Base-by-base conservation (phyloP, 2,888 invertebrate species). In the Apamea anceps region DNA sequence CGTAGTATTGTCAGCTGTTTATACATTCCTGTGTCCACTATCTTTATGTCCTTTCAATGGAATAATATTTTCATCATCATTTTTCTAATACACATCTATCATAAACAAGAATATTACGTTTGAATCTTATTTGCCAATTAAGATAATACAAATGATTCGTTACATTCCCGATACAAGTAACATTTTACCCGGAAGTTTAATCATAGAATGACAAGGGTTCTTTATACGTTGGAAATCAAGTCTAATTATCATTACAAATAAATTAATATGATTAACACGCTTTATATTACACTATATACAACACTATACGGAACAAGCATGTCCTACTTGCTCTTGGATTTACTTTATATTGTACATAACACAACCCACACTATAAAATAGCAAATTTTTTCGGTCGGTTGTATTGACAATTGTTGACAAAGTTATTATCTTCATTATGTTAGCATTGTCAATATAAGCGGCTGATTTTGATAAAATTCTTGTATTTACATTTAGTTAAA, bases 321-420 rank as follows among this genome's bases (percentile, higher is more conserved):
- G 82, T 89, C 89, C 95, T 96, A 96, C 95, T 93, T 94, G 95
- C 93, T 93, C 93, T 93, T 94, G 94, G 93, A 94, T 94, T 95
- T 94, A 93, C 88, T 94, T 94, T 96, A 95, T 95, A 96, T 95
- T 93, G 92, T 96, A 96, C 95, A 96, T 95, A 96, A 96, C 96
- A 97, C 96, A 97, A 97, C 96, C 96, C 96, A 96, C 95, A 94
- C 96, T 96, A 96, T 95, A 94, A 94, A 95, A 95, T 96, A 96
- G 95, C 94, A 95, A 90, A 91, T 89, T 90, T 73, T 90, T 88
- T 90, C 85, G 82, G 79, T 90, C 90, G 85, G 66, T 87, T 89
- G 87, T 87, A 93, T 83, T 91, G 89, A 93, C 89, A 90, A 88
- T 89, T 21, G 87, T 80, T 86, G 78, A 63, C 68, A 73, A 37